Evolutionary conservation across 2,113 vertebrate genomes (phyloP), one percentile per base, ranked within the genome.

Genomic region (Toxostoma redivivum): DNA sequence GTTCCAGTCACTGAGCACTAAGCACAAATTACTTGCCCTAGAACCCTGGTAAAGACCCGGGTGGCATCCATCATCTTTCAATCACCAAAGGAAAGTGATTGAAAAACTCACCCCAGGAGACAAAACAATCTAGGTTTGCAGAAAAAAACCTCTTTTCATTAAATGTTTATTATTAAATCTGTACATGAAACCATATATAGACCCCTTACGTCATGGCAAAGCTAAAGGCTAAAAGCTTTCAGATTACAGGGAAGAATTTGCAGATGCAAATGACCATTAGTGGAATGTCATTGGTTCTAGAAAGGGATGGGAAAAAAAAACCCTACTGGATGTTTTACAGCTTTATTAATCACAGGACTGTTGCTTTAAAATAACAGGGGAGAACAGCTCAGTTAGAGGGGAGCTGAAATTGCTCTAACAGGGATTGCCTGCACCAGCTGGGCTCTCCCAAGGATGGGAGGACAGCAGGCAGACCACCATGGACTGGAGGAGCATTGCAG

Each of bases 1-100:
- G 86, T 85, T 91, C 86, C 53, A 91, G 70, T 38, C 80, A 81
- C 66, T 69, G 89, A 87, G 86, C 79, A 56, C 73, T 71, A 91
- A 79, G 77, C 48, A 79, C 42, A 95, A 82, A 89, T 94, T 67
- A 48, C 54, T 94, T 85, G 78, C 67, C 66, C 38, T 72, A 37
- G 54, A 61, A 82, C 51, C 35, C 66, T 93, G 84, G 45, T 85
- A 79, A 84, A 78, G 89, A 77, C 64, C 30, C 64, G 74, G n/a
- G 66, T 81, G 71, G 38, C 54, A 91, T 85, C 74, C 70, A 80
- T 85, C 71, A 90, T 85, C 81, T 92, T 85, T 91, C 78, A 92
- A 15, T 85, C 74, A 82, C 66, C 58, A 85, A 76, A 92, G 65
- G 81, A 94, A 97, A 95, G 87, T 87, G 88, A 90, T 90, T 77